Evolutionary conservation across 1,140 invertebrate species (phyloP), one percentile per base, ranked within the genome.

Genomic region (Eulimnadia texana): DNA sequence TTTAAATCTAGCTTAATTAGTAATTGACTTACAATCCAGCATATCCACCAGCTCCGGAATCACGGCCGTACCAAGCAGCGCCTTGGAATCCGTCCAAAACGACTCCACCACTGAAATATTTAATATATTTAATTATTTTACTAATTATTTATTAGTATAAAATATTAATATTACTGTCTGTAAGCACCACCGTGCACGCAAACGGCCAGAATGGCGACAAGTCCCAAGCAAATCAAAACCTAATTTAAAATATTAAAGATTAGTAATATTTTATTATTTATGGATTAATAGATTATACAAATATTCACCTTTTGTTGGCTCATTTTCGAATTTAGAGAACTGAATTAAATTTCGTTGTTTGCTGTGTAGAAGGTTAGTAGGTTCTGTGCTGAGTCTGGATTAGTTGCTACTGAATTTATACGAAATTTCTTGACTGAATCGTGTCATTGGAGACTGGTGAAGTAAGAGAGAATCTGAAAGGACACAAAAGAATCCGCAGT

Each of bases 11-110:
- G 24, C 13, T 16, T 16, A 22, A 22, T 13, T 54, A 16, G 20
- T 16, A 22, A 54, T 19, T 19, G 27, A 28, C 58, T 60, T 53
- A 54, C 52, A 27, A 16, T 54, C 58, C 58, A 49, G 58, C 58
- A 28, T 42, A 60, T 50, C 58, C 58, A 49, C 58, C 58, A 51
- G 58, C 58, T 20, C 58, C 58, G n/a, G 58, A 3, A 22, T 53
- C 58, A 19, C 19, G 22, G 3, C 58, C 58, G 50, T 60, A 60
- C 3, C 19, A 19, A 20, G 58, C 58, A 25, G 58, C 58, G 19
- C 58, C 58, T 11, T 47, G 19, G 9, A 60, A 60, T 13, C 47
- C 58, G 13, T 19, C 25, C 6, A 42, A 16, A 16, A 42, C 33
- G 6, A 42, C 33, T 42, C 33, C 33, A 16, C 33, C 33, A 42